A percentile compares a stretch with the other conserved stretches of the same genome.
Evolutionary conservation across 2,797 vertebrate genomes (phyloP).

Genomic region (Ispidina lecontei): DNA sequence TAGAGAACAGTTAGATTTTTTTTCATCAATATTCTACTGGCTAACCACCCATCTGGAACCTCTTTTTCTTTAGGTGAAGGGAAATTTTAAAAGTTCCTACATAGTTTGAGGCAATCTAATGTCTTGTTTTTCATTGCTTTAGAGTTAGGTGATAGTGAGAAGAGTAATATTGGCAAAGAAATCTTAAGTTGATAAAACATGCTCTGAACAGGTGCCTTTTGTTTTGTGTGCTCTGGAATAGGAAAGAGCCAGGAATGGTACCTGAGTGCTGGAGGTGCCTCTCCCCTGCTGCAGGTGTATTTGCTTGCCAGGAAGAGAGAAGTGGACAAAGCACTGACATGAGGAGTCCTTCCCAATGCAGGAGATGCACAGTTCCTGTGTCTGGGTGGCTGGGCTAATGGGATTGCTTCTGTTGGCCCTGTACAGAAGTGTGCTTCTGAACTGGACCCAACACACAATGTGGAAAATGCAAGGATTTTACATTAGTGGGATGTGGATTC

Average conservation of each 20-base stretch:
- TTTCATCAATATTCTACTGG: neutral
- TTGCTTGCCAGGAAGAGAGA: neutral
- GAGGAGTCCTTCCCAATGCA: neutral
- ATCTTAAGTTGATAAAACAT: neutral
- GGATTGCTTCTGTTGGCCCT: neutral
- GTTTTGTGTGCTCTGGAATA: neutral
- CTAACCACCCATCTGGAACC: neutral
- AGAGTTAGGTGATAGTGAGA: neutral
- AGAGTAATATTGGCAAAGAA: neutral
- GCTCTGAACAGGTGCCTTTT: neutral
- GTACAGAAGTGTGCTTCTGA: neutral
- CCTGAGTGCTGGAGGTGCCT: neutral
- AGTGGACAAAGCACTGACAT: neutral
- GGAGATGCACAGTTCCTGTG: neutral
- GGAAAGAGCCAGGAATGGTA: neutral
- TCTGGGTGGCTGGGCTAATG: neutral
- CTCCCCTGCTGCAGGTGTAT: neutral
- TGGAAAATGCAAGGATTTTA: neutral
- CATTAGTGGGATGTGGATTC: neutral
- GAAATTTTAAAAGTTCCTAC: neutral
- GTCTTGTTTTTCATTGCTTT: neutral
- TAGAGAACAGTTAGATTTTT: neutral
- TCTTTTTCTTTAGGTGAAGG: neutral
- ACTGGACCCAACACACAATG: neutral
- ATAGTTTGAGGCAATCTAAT: neutral